Percentiles rank a stretch among this genome's conserved stretches.
Conservation (phyloP, 2,888 invertebrate genomes). For the Deilephila porcellus region DNA sequence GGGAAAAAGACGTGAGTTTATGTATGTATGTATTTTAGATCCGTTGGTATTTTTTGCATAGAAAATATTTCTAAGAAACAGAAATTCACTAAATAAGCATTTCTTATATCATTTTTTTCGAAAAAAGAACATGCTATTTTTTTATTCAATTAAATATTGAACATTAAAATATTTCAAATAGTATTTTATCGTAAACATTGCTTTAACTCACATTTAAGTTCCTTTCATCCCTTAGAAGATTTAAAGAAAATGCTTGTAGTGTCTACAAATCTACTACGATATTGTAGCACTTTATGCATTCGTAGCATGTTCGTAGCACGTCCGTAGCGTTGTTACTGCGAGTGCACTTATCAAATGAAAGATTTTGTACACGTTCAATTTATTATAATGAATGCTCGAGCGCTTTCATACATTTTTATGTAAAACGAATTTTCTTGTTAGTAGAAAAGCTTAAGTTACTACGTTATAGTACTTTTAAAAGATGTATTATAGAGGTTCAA, state of each 20-base stretch:
- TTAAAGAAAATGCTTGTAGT: slow-evolving; percentile 49
- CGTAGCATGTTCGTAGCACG: slow-evolving; percentile 38
- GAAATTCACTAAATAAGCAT: no score
- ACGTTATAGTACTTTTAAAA: background rate
- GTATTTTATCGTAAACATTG: background rate
- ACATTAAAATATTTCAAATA: background rate
- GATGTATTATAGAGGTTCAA: background rate
- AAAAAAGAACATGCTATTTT: no score
- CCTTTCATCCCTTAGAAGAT: slow-evolving; percentile 34
- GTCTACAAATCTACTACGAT: slow-evolving; percentile 57
- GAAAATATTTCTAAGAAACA: no score
- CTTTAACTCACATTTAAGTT: slow-evolving; percentile 12
- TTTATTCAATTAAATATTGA: no score
- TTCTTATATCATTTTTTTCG: no score
- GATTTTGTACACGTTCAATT: slow-evolving; percentile 21
- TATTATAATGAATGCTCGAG: slow-evolving; percentile 22
- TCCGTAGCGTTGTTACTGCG: slow-evolving; percentile 17
- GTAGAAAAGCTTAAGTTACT: background rate
- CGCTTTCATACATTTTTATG: slow-evolving; percentile 18
- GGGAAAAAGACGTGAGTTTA: no score
- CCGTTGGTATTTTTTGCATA: no score
- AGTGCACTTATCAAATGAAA: slow-evolving; percentile 19
- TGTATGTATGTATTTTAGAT: no score
- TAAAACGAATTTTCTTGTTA: slow-evolving; percentile 9
- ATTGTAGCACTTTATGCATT: slow-evolving; percentile 47